phyloP scores from a whole-genome alignment of 1,140 invertebrate genomes.

The Thaumatotibia leucotreta region DNA sequence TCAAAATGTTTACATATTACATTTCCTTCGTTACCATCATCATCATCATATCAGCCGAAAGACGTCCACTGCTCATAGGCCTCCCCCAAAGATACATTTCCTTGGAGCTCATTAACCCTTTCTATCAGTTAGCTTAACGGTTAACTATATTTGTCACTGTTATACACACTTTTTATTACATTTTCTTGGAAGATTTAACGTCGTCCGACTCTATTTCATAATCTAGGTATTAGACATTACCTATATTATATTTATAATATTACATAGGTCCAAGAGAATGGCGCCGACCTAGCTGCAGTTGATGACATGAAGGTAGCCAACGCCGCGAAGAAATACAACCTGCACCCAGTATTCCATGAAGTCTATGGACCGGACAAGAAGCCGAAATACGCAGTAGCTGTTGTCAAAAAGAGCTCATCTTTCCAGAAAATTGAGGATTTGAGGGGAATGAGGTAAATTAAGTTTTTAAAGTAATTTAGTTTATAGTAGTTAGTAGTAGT shows the following conservation, averaged over 20 bases:
- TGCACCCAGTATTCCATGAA: constrained; percentile 68
- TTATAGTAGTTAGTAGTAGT: not conserved
- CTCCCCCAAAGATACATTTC: too few relatives aligned
- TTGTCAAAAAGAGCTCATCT: constrained; percentile 52
- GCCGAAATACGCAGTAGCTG: constrained; percentile 64
- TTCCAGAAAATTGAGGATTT: constrained; percentile 57
- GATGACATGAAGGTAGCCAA: constrained; percentile 51
- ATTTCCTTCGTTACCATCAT: too few relatives aligned
- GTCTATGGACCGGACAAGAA: constrained; percentile 52
- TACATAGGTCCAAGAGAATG: constrained; percentile 58
- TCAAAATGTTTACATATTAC: too few relatives aligned
- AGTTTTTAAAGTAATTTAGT: not conserved
- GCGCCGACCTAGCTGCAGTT: constrained; percentile 55
- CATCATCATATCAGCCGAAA: too few relatives aligned
- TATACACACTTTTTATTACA: too few relatives aligned
- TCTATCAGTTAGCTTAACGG: too few relatives aligned
- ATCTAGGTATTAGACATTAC: not conserved
- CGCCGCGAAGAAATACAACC: constrained; percentile 50
- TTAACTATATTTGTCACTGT: too few relatives aligned
- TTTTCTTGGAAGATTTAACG: too few relatives aligned
- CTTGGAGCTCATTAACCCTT: too few relatives aligned
- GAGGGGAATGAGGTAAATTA: constrained; percentile 48
- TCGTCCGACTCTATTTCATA: too few relatives aligned
- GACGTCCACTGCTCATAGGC: too few relatives aligned
- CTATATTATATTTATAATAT: constrained; percentile 16